These are phyloP conservation scores for Apotomis betuletana DNA, from an alignment of 2,888 invertebrate species.

Conservation along the genomic window DNA sequence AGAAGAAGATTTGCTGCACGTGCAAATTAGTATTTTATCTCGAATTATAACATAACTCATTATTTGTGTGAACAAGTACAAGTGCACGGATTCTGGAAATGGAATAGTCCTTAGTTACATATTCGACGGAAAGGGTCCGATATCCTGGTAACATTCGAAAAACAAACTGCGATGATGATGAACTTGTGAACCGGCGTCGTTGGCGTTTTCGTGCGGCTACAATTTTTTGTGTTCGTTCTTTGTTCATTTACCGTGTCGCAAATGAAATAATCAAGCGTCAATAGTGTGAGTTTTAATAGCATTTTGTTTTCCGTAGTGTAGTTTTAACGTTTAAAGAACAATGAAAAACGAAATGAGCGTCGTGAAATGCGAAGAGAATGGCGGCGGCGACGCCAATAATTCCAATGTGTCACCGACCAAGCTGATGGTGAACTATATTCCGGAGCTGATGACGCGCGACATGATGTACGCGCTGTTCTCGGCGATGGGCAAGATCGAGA, in stretches of 20 bases:
- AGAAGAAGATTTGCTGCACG: conserved; percentile 58
- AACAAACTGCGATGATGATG: conserved; percentile 77
- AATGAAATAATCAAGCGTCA: conserved; percentile 74
- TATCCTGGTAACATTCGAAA: conserved; percentile 79
- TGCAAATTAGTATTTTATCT: conserved; percentile 33
- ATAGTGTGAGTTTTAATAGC: conserved; percentile 74
- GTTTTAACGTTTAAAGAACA: conserved; percentile 69
- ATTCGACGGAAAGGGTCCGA: conserved; percentile 38
- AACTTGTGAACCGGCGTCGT: conserved; percentile 82
- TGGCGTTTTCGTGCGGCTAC: conserved; percentile 74
- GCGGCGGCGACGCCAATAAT: conserved; percentile 79
- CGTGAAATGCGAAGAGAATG: conserved; percentile 67
- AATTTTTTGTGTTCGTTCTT: conserved; percentile 79
- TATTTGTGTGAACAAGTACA: conserved; percentile 52
- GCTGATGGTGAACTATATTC: conserved; percentile 84
- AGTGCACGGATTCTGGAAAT: conserved; percentile 32
- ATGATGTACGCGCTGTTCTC: conserved; percentile 83
- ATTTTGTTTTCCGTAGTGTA: conserved; percentile 79
- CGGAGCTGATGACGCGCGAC: conserved; percentile 81
- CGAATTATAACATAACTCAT: conserved; percentile 17
- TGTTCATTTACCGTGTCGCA: conserved; percentile 74
- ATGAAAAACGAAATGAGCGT: conserved; percentile 75
- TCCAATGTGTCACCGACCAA: conserved; percentile 83
- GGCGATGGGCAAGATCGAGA: conserved; percentile 81
- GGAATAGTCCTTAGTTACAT: conserved; percentile 27